These are phyloP conservation scores for Melanotaenia pygmaea DNA, from an alignment of 2,797 vertebrate species.

Conservation along the genomic window DNA sequence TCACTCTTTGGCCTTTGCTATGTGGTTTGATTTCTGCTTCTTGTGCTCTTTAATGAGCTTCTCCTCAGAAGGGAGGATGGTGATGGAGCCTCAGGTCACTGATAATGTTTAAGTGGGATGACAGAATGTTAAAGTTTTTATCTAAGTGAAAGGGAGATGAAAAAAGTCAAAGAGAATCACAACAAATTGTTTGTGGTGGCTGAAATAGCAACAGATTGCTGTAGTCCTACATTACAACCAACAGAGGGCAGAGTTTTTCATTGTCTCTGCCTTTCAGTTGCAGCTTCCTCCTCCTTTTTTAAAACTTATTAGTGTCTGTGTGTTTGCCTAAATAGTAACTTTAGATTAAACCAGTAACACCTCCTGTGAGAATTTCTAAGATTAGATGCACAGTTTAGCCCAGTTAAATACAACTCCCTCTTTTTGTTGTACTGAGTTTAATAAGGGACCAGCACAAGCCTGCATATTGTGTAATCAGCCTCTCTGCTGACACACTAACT, in stretches of 20 bases:
- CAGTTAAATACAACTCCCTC: slow-evolving; percentile 34
- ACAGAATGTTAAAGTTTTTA: slow-evolving; percentile 56
- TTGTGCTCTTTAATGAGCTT: slow-evolving; percentile 44
- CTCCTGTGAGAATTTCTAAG: slow-evolving; percentile 30
- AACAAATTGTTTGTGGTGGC: slow-evolving; percentile 30
- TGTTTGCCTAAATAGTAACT: slow-evolving; percentile 38
- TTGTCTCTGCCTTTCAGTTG: not conserved
- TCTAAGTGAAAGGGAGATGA: slow-evolving; percentile 65
- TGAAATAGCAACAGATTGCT: slow-evolving; percentile 24
- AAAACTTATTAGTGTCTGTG: slow-evolving; percentile 16
- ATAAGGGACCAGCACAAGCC: slow-evolving; percentile 37
- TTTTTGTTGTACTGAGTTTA: slow-evolving; percentile 35
- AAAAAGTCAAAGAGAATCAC: slow-evolving; percentile 43
- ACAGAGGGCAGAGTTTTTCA: slow-evolving; percentile 66
- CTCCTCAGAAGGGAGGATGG: slow-evolving; percentile 58
- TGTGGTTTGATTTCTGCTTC: slow-evolving; percentile 53
- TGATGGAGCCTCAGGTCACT: slow-evolving; percentile 60
- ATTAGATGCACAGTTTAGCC: slow-evolving; percentile 34
- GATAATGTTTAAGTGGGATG: slow-evolving; percentile 70
- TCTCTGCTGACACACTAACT: slow-evolving; percentile 58
- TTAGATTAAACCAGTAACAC: slow-evolving; percentile 29
- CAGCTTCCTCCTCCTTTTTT: not conserved
- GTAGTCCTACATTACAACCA: slow-evolving; percentile 37
- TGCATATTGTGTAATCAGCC: slow-evolving; percentile 56
- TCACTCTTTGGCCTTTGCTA: slow-evolving; percentile 52